A percentile compares a stretch with the other conserved stretches of the same genome.
phyloP scores from a whole-genome alignment of 1,140 invertebrate species.

The Musca vetustissima region DNA sequence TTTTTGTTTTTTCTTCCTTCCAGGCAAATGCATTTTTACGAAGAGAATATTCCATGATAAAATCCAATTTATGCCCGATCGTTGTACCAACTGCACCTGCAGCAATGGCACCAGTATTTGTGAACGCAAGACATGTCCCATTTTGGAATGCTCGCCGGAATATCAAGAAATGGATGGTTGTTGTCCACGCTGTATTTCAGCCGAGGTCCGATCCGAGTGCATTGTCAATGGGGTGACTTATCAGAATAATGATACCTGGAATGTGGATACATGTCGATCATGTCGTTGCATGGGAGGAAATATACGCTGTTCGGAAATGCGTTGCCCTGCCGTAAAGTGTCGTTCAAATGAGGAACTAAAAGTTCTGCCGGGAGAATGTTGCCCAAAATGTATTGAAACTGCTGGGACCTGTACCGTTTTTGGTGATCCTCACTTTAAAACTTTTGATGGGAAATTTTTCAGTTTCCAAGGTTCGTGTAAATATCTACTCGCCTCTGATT shows the following conservation, averaged over 20 bases:
- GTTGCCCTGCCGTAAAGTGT: slow-evolving; percentile 71
- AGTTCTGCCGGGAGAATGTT: slow-evolving; percentile 77
- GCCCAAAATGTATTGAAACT: slow-evolving; percentile 81
- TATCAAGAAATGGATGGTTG: slow-evolving; percentile 72
- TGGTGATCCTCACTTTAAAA: slow-evolving; percentile 90
- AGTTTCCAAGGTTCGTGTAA: slow-evolving; percentile 92
- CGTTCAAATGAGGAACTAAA: slow-evolving; percentile 71
- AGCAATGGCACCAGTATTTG: slow-evolving; percentile 76
- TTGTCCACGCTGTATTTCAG: slow-evolving; percentile 72
- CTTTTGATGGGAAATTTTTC: slow-evolving; percentile 89
- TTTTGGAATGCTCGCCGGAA: slow-evolving; percentile 75
- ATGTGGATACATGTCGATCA: slow-evolving; percentile 81
- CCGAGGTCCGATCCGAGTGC: slow-evolving; percentile 67
- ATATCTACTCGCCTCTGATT: slow-evolving; percentile 83
- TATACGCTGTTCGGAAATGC: slow-evolving; percentile 76
- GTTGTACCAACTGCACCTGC: slow-evolving; percentile 83
- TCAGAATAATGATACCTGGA: slow-evolving; percentile 85
- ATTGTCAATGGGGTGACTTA: slow-evolving; percentile 61
- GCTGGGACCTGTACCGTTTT: slow-evolving; percentile 90
- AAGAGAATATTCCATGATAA: slow-evolving; percentile 59
- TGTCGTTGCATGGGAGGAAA: slow-evolving; percentile 79
- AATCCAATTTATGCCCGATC: slow-evolving; percentile 61
- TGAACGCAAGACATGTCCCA: slow-evolving; percentile 74
- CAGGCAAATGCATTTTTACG: slow-evolving; percentile 70
- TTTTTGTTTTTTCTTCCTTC: slow-evolving; percentile 36